Evolutionary conservation across 2,888 invertebrate genomes (phyloP).

Genomic region (Dendrolimus houi): DNA sequence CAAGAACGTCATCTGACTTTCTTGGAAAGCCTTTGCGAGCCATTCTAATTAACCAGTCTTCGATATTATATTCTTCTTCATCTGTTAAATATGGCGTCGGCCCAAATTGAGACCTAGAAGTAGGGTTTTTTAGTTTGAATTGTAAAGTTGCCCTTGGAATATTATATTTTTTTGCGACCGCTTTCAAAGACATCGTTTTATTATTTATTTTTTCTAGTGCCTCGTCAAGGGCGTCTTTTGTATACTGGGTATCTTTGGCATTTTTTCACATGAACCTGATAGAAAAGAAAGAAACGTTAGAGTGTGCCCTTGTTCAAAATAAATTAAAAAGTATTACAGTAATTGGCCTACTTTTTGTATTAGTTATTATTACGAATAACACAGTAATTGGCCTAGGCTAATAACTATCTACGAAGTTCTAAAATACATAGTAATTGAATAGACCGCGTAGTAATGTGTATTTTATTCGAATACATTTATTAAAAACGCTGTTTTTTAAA

Average conservation of each 20-base stretch:
- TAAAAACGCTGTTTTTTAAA: too few species aligned
- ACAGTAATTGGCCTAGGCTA: too few species aligned
- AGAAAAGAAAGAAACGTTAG: background rate
- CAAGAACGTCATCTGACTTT: too few species aligned
- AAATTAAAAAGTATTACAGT: too few species aligned
- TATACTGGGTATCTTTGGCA: constrained; percentile 11
- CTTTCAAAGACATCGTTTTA: constrained; percentile 11
- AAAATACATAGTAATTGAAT: too few species aligned
- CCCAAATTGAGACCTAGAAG: constrained; percentile 9
- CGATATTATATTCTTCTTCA: background rate
- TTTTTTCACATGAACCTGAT: constrained; percentile 4
- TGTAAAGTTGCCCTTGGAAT: constrained; percentile 8
- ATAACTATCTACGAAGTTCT: too few species aligned
- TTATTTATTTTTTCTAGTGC: constrained; percentile 8
- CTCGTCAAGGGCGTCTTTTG: constrained; percentile 9
- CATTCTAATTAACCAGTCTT: constrained; percentile 2
- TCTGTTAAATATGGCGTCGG: constrained; percentile 8
- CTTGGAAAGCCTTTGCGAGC: constrained; percentile 13
- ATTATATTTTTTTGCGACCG: constrained; percentile 8
- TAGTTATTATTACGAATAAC: too few species aligned
- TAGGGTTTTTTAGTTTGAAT: constrained; percentile 10
- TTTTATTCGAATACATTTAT: too few species aligned
- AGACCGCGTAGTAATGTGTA: too few species aligned
- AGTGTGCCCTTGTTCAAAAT: background rate
- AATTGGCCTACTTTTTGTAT: too few species aligned